Conservation (phyloP, 2,113 vertebrate genomes). For the Odobenus rosmarus region DNA sequence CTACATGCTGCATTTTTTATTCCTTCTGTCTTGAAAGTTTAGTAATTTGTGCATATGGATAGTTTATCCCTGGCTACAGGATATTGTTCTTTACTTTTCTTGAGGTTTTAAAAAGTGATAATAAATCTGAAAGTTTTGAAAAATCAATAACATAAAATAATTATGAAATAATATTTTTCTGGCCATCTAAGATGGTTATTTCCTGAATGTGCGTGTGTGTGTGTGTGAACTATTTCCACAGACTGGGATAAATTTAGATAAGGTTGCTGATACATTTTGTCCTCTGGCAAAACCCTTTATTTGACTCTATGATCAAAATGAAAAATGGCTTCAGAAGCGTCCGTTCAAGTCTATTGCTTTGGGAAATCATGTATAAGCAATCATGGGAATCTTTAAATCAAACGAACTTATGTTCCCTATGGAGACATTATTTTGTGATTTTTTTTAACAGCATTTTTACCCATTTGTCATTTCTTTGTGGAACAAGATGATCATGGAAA, state of each 20-base stretch:
- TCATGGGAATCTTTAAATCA: constrained; percentile 59
- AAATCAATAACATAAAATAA: constrained; percentile 33
- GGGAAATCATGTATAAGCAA: constrained; percentile 53
- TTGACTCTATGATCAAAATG: constrained; percentile 45
- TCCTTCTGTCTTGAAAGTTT: not conserved
- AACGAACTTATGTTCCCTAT: constrained; percentile 46
- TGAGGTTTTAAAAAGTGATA: constrained; percentile 13
- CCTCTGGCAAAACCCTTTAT: not conserved
- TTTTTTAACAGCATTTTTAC: constrained; percentile 59
- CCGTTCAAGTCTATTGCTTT: not conserved
- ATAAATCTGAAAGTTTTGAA: constrained; percentile 63
- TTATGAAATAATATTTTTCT: not conserved
- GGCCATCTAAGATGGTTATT: not conserved
- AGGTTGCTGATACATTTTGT: not conserved
- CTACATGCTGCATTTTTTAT: constrained; percentile 70
- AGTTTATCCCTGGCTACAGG: constrained; percentile 50
- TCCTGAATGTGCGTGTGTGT: not conserved
- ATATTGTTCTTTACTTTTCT: constrained; percentile 64
- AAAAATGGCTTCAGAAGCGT: constrained; percentile 19
- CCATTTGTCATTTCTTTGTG: constrained; percentile 55
- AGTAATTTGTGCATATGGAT: constrained; percentile 72
- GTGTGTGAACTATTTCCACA: constrained; percentile 15
- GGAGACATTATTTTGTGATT: constrained; percentile 19
- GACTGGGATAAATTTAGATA: constrained; percentile 6
- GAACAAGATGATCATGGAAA: constrained; percentile 65